Evolutionary conservation across 2,797 vertebrate genomes (phyloP), one percentile per base, ranked within the genome.

Genomic region (Sebastes paucispinis): DNA sequence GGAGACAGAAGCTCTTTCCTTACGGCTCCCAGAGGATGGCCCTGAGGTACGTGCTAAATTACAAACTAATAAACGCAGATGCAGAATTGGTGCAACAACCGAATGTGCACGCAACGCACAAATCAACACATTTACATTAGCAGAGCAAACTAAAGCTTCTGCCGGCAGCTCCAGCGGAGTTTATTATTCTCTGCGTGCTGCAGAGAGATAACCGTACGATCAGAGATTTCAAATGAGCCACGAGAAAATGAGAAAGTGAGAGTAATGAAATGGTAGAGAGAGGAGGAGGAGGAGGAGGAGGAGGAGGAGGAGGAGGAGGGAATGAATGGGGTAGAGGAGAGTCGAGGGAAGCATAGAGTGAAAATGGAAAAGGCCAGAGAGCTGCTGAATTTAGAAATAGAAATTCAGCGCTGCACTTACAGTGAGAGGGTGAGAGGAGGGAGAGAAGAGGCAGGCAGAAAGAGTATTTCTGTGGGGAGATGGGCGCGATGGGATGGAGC

Each of bases 181-280:
- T 88, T 65, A 87, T 89, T 85, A 77, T 77, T 84, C 11, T n/a
- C 76, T 34, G 82, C 18, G 50, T 85, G 91, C 74, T 64, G 83
- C 79, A 58, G 82, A 20, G 68, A 89, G 88, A 93, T 90, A 91
- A 90, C 74, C 24, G 8, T 67, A 80, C 27, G 63, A 91, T 82
- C 81, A 80, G 79, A 81, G 84, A 90, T 90, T 89, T 88, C 69
- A 87, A 88, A 89, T 83, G 74, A 89, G 89, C 80, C 85, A 81
- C 4, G 22, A 73, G 68, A 87, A 84, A 85, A 90, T 43, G 39
- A 43, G 14, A 43, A 43, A 47, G 39, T 29, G 50, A 85, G 74
- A 10, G 79, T 80, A 85, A 90, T 86, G 69, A 86, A 84, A 85
- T 80, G 80, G 75, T 24, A 27, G 75, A 12, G 55, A 43, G 66